phyloP scores from a whole-genome alignment of 35 echinoderm and acorn worm genomes.

The Nesometra sesokonis region DNA sequence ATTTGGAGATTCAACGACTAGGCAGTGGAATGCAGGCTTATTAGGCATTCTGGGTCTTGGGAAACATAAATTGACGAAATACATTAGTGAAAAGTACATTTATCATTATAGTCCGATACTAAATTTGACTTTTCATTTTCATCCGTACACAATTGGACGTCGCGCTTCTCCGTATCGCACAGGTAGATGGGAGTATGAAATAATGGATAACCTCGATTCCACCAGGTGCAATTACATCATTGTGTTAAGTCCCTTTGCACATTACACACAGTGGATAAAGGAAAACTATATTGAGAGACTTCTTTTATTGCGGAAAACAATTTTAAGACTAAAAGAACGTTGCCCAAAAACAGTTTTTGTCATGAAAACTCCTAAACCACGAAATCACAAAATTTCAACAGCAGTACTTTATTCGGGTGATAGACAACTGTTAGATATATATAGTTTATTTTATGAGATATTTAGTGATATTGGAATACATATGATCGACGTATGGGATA shows the following conservation, averaged over 20 bases:
- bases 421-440: neutral
- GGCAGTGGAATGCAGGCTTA: no score
- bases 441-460: neutral
- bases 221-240: constrained; percentile 10
- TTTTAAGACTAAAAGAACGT: neutral
- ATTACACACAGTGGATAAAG: constrained; percentile 13
- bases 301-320: neutral
- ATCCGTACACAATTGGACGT: no score
- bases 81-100: no score
- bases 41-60: no score
- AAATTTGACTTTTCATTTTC: no score
- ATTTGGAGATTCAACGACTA: no score
- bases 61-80: no score
- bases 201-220: neutral
- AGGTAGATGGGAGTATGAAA: no score
- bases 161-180: no score
- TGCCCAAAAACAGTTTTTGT: constrained; percentile 14
- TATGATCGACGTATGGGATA: constrained; percentile 27
- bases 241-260: constrained; percentile 19
- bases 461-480: constrained; percentile 2
- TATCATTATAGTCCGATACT: no score
- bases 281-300: no score
- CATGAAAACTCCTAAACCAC: no score
- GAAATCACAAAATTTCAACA: neutral
- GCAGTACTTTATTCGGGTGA: neutral